These are phyloP conservation scores for Mesoligia furuncula DNA, from an alignment of 2,888 invertebrate species.

Conservation along the genomic window DNA sequence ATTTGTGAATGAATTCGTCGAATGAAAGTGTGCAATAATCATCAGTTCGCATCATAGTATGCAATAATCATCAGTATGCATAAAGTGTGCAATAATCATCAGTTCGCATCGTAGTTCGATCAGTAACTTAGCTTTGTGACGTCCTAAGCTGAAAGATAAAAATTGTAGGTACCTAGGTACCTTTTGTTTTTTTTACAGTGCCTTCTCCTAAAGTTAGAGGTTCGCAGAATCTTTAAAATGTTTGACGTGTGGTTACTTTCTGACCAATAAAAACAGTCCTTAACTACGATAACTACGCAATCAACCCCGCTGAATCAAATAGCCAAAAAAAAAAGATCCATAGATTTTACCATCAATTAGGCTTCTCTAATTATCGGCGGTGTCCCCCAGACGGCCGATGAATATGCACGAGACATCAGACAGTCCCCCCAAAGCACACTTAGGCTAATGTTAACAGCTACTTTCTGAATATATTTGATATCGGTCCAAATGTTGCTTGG, in stretches of 20 bases:
- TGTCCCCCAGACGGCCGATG: constrained; percentile 70
- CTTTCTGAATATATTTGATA: constrained; percentile 61
- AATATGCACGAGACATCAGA: constrained; percentile 71
- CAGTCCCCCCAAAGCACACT: constrained; percentile 55
- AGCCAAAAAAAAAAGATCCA: constrained; percentile 25
- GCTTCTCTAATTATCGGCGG: constrained; percentile 72
- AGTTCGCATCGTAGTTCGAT: neutral
- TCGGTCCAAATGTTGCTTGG: constrained; percentile 32
- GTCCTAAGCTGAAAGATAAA: neutral
- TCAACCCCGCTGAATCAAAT: neutral
- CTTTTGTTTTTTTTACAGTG: neutral
- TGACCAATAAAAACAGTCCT: neutral
- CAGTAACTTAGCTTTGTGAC: too few species aligned
- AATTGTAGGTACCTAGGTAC: too few species aligned
- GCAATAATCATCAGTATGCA: neutral
- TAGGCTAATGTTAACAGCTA: constrained; percentile 62
- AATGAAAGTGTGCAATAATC: neutral
- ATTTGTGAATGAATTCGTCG: neutral
- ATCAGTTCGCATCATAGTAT: neutral
- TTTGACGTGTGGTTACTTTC: neutral
- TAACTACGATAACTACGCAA: neutral
- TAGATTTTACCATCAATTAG: constrained; percentile 74
- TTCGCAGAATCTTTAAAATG: neutral
- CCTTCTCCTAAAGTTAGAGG: too few species aligned
- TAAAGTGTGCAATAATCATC: neutral